Conservation (phyloP, 2,113 vertebrate genomes). For the Alethe diademata region DNA sequence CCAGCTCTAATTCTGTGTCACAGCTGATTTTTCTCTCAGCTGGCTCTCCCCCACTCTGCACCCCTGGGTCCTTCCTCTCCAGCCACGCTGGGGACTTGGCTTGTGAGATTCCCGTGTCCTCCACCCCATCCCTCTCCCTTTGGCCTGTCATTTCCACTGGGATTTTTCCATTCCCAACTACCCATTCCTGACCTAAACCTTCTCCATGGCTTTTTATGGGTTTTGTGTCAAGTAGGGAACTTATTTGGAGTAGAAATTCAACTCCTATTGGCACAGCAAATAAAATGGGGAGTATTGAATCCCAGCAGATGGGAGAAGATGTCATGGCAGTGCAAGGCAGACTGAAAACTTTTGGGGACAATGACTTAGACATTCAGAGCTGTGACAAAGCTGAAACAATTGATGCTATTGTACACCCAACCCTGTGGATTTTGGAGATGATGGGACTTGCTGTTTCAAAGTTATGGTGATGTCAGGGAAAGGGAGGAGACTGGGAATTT, state of each 20-base stretch:
- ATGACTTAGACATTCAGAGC: background rate
- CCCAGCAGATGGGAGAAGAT: background rate
- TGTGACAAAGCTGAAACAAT: background rate
- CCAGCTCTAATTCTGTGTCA: background rate
- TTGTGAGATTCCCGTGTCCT: background rate
- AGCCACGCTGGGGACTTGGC: fast-evolving
- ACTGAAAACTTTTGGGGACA: background rate
- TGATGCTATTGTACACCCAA: background rate
- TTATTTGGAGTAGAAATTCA: background rate
- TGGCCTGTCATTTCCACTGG: background rate
- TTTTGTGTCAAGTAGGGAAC: background rate
- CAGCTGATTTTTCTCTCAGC: background rate
- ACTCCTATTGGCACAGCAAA: background rate
- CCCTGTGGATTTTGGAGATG: background rate
- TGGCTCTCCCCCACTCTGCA: background rate
- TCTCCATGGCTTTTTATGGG: background rate
- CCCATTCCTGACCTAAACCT: background rate
- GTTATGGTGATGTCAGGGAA: background rate
- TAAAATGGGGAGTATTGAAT: background rate
- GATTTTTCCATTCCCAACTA: background rate
- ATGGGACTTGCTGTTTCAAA: background rate
- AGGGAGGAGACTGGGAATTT: background rate
- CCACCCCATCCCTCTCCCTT: background rate
- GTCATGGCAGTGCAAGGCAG: background rate
- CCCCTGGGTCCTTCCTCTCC: background rate